Base-by-base conservation (phyloP, 2,888 invertebrate species). In the Drosophila stalkeri region DNA sequence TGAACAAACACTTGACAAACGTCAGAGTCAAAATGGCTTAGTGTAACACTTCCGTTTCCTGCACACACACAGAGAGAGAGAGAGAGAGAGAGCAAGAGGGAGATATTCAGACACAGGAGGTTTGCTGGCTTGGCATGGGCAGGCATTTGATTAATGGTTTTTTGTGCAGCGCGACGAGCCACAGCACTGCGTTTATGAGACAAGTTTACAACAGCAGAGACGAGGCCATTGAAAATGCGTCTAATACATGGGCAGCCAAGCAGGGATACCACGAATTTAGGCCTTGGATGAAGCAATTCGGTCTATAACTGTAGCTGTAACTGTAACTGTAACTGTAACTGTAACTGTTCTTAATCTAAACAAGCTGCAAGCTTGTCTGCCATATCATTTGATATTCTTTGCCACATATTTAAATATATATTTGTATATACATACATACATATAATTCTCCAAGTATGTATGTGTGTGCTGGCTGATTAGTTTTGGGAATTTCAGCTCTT, bases 111-210 rank as follows among this genome's bases (percentile, higher is more conserved):
- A 27, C 27, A 27, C 27, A 27, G 27, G 6, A 23, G 41, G 23
- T 41, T 33, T 4, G 20, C 46, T 46, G 14, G n/a, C 1, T 31
- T 63, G 61, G 54, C 35, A 41, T 27, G 41, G 47, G 43, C 60
- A 59, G 68, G 66, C 84, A 87, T 85, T 87, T 85, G 85, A 85
- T 85, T 87, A 85, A 85, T 85, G 88, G 82, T 85, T 74, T 76
- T 87, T 74, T 72, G 66, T 81, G 80, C 72, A 72, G 55, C 64
- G 55, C 49, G 43, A 39, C 23, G 49, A 31, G 56, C 63, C 41
- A 39, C 52, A 64, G 27, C 35, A 23, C 47, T 66, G 55, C 75
- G 84, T 80, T 83, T 80, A 83, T 84, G 73, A 74, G 83, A 66
- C 77, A 84, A 86, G 77, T 81, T 82, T 72, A 75, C 79, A 84